A percentile compares a stretch with the other conserved stretches of the same genome.
These are phyloP conservation scores for Hybognathus amarus DNA, from an alignment of 2,797 vertebrate genomes.

Conservation along the genomic window DNA sequence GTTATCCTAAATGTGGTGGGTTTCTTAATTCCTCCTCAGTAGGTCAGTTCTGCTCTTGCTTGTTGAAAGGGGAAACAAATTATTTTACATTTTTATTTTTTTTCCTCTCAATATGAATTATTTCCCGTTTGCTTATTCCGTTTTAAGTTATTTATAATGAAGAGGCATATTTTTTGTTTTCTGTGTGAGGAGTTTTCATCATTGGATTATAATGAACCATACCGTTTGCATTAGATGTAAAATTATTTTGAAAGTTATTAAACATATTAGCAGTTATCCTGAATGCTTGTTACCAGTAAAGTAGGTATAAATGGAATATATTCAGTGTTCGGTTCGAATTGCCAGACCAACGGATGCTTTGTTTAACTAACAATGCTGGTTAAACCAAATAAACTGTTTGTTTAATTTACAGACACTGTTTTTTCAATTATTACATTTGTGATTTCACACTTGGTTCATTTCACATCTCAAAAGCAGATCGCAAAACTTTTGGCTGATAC, in stretches of 20 bases:
- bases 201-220: conserved; percentile 4
- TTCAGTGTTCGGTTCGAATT: conserved; percentile 16
- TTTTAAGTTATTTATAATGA: conserved; percentile 30
- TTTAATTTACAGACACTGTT: conserved; percentile 23
- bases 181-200: not conserved
- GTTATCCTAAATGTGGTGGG: conserved; percentile 29
- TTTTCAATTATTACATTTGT: not conserved
- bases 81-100: conserved; percentile 27
- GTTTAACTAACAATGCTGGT: conserved; percentile 28
- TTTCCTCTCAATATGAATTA: not conserved
- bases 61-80: not conserved
- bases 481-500: too few relatives aligned
- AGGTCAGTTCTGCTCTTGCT: conserved; percentile 28
- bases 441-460: not conserved
- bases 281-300: conserved; percentile 26
- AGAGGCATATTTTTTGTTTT: conserved; percentile 22
- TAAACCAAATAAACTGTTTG: conserved; percentile 34
- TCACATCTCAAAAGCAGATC: not conserved
- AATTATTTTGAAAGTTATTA: conserved; percentile 6
- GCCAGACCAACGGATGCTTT: not conserved
- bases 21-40: conserved; percentile 18
- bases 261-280: conserved; percentile 9
- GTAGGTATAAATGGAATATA: conserved; percentile 8
- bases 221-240: conserved; percentile 20
- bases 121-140: not conserved